These are phyloP conservation scores for Mythimna lalbum DNA, from an alignment of 2,888 invertebrate genomes.

Conservation along the genomic window DNA sequence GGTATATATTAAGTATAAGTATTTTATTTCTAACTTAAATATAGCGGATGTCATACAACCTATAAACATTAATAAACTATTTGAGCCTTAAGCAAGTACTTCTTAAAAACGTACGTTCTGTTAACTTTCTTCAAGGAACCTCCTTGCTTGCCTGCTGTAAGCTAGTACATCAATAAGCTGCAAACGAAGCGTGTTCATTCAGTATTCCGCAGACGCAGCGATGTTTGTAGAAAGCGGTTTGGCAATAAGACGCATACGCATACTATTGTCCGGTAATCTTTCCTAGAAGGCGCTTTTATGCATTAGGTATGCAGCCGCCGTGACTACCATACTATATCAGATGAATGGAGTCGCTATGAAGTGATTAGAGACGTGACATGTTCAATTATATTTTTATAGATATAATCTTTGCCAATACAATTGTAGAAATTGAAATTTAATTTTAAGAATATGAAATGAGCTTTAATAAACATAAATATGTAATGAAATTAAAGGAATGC, in stretches of 20 bases:
- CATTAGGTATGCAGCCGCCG: conserved; percentile 79
- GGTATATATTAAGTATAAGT: background rate
- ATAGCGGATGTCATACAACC: conserved; percentile 32
- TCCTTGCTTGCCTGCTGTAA: conserved; percentile 11
- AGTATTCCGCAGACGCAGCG: conserved; percentile 80
- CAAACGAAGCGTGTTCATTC: conserved; percentile 72
- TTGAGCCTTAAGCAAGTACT: conserved; percentile 7
- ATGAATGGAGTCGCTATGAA: conserved; percentile 52
- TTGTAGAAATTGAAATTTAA: background rate
- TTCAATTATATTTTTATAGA: conserved; percentile 40
- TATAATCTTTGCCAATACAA: conserved; percentile 14
- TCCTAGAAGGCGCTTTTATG: conserved; percentile 87
- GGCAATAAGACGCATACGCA: conserved; percentile 86
- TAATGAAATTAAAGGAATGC: conserved; percentile 44
- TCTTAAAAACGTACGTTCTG: conserved; percentile 34
- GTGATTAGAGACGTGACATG: conserved; percentile 50
- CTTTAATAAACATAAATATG: background rate
- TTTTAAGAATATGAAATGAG: background rate
- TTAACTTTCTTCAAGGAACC: conserved; percentile 55
- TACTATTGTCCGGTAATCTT: conserved; percentile 88
- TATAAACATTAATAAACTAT: conserved; percentile 24
- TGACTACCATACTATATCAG: conserved; percentile 78
- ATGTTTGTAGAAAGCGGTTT: conserved; percentile 90
- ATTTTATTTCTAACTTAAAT: conserved; percentile 20
- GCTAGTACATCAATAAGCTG: conserved; percentile 71